Conservation (phyloP, 2,113 vertebrate genomes). For the cattle (Bos taurus) region ARS-UCD2.0 NC_037338.1:39110501-39111000, state of each 20-base stretch:
- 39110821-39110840: not conserved
- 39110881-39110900: not conserved
- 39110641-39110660: not conserved
- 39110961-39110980: not conserved
- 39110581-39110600: not conserved
- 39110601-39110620: not conserved
- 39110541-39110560: not conserved
- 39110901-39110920: not conserved
- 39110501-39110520: not conserved
- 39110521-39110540: not conserved
- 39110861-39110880: not conserved
- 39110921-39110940: not conserved
- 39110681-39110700: not conserved
- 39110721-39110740: not conserved
- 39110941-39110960: not conserved
- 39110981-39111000: not conserved
- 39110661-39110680: not conserved
- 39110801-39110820: not conserved
- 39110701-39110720: not conserved
- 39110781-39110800: not conserved
- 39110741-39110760: not conserved
- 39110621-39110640: not conserved
- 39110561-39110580: not conserved
- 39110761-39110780: not conserved
- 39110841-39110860: not conserved